phyloP scores from a whole-genome alignment of 2,113 vertebrate species.

The Pseudorhombus dupliciocellatus region DNA sequence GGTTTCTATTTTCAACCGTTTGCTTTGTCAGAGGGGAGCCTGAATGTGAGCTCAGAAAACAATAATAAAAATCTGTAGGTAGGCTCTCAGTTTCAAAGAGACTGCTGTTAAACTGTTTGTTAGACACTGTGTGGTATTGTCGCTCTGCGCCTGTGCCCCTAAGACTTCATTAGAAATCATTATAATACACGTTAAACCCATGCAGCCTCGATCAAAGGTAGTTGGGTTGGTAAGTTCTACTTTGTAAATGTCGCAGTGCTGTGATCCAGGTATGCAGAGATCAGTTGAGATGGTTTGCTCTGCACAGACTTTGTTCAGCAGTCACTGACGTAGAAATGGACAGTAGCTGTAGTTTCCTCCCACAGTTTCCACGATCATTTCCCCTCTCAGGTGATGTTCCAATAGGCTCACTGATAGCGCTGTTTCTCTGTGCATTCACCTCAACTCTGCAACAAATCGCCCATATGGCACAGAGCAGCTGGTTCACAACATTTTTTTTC shows the following conservation, averaged over 20 bases:
- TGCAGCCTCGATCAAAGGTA: no score
- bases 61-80: not conserved
- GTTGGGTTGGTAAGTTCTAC: no score
- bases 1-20: slow-evolving; percentile 40
- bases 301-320: no score
- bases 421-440: not conserved
- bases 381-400: not conserved
- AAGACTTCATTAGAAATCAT: no score
- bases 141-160: not conserved
- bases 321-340: no score
- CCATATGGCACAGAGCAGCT: slow-evolving; percentile 29
- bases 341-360: not conserved
- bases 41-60: not conserved
- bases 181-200: no score
- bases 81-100: not conserved
- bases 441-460: not conserved
- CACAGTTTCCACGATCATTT: not conserved
- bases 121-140: not conserved
- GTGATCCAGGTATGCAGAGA: no score
- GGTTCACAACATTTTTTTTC: not conserved
- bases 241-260: no score
- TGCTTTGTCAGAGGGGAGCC: slow-evolving; percentile 16
- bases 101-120: no score
- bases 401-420: no score
- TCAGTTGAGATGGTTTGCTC: no score